Base-by-base conservation (phyloP, 2,113 vertebrate species). In the Eleginops maclovinus region DNA sequence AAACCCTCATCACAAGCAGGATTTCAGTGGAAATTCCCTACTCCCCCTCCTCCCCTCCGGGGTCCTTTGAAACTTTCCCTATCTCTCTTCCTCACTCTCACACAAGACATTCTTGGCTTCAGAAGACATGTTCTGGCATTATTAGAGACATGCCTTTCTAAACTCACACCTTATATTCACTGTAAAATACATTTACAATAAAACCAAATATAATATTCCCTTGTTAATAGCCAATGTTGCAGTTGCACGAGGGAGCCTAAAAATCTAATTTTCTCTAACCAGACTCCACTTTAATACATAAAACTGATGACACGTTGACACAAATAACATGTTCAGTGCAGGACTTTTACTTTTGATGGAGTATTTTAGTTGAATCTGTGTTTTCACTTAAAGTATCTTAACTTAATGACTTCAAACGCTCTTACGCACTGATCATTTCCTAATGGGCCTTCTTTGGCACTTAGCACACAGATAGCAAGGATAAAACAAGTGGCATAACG, bases 21-120 rank as follows among this genome's bases (percentile, higher is more conserved):
- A 10, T 62, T 66, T 84, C 19, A 40, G 10, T 87, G 93, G 91
- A 94, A 93, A 75, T 81, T 4, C 71, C 75, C 58, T 84, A 89
- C 79, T 44, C 72, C 55, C 36, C 68, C 36, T 47, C 47, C 28
- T 36, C 44, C 73, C 65, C 62, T 5, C 3, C 0, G 1, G 14
- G 2, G 9, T 6, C 14, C 26, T 26, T 54, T 50, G 50, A 43
- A 74, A 55, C 47, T 68, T 80, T 67, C 63, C 26, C 49, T 47
- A n/a, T n/a, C 9, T 56, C 21, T 31, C 19, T 59, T 16, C 53
- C 22, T 58, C 2, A 10, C 28, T 66, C 40, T 44, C 46, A 47
- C 55, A 41, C 56, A 62, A 14, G 21, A 62, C 17, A 10, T 36
- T 26, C 26, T 36, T 74, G 62, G 22, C 67, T 53, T 72, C 31